Percentiles rank a stretch among this genome's conserved stretches.
These are phyloP conservation scores for Eurytoma californica DNA, from an alignment of 2,888 invertebrate species.

Conservation along the genomic window DNA sequence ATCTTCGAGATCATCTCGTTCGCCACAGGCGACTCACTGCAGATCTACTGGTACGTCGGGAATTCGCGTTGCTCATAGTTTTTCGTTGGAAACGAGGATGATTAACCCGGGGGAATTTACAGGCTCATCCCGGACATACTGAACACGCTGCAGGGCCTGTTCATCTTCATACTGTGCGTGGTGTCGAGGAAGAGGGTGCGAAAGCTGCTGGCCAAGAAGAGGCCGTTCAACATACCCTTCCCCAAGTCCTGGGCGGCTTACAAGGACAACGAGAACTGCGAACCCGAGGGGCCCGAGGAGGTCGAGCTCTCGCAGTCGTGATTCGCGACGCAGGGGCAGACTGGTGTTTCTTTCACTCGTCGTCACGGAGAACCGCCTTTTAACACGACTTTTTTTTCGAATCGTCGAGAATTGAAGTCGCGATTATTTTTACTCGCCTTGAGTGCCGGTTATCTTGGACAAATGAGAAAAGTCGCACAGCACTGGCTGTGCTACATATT, in stretches of 20 bases:
- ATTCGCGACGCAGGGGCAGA: neutral
- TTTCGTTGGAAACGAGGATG: neutral
- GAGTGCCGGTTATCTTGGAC: no score
- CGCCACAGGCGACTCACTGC: constrained; percentile 56
- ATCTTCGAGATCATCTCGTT: constrained; percentile 81
- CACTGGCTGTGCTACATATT: no score
- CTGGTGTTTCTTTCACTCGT: no score
- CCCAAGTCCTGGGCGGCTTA: constrained; percentile 73
- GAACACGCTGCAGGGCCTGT: constrained; percentile 74
- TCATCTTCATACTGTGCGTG: constrained; percentile 73
- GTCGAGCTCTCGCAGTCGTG: constrained; percentile 67
- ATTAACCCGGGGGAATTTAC: constrained; percentile 10
- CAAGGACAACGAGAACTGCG: constrained; percentile 70
- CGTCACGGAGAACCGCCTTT: no score
- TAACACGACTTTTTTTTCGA: no score
- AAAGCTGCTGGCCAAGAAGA: constrained; percentile 72
- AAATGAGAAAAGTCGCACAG: no score
- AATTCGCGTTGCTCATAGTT: neutral
- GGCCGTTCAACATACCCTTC: constrained; percentile 68
- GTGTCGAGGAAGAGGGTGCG: constrained; percentile 76
- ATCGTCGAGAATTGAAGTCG: no score
- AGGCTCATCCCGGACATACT: constrained; percentile 74
- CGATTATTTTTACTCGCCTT: no score
- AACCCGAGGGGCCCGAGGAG: constrained; percentile 64
- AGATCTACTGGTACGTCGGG: constrained; percentile 68